phyloP scores from a whole-genome alignment of 2,113 vertebrate species.

The Phylloscopus trochilus region DNA sequence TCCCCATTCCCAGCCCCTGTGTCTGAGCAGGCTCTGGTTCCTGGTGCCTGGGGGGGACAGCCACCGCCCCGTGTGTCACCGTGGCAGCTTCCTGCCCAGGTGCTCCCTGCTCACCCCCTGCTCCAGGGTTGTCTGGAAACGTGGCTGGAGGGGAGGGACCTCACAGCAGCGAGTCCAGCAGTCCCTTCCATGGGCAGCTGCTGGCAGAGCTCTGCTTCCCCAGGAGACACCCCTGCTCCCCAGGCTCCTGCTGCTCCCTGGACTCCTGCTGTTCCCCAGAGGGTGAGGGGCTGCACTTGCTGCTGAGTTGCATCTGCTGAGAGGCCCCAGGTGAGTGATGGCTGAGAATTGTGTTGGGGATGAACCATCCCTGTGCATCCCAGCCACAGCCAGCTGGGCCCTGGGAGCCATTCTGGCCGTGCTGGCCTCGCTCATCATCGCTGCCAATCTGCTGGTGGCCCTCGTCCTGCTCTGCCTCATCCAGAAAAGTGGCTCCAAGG shows the following conservation, averaged over 20 bases:
- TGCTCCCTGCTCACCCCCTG: not conserved
- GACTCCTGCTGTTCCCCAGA: not conserved
- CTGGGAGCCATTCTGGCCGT: constrained; percentile 77
- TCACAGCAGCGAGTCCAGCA: not conserved
- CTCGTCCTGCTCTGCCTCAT: constrained; percentile 76
- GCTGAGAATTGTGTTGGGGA: not conserved
- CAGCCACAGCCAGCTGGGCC: not conserved
- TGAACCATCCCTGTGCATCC: accelerated
- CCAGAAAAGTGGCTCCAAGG: constrained; percentile 73
- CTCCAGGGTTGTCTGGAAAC: constrained; percentile 77
- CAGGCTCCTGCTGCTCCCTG: not conserved
- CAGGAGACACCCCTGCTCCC: not conserved
- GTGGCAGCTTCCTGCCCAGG: constrained; percentile 24
- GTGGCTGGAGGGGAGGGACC: constrained; percentile 63
- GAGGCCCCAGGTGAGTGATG: not conserved
- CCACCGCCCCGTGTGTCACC: not conserved
- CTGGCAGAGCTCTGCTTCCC: not conserved
- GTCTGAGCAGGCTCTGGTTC: not conserved
- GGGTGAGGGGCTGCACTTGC: not conserved
- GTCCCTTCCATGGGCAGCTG: constrained; percentile 11
- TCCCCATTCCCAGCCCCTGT: not conserved
- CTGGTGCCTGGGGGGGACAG: not conserved
- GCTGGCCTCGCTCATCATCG: constrained; percentile 82
- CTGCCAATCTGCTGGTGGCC: constrained; percentile 78
- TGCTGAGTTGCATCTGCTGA: not conserved